phyloP scores from a whole-genome alignment of 1,140 invertebrate species.

The Rhyzopertha dominica region DNA sequence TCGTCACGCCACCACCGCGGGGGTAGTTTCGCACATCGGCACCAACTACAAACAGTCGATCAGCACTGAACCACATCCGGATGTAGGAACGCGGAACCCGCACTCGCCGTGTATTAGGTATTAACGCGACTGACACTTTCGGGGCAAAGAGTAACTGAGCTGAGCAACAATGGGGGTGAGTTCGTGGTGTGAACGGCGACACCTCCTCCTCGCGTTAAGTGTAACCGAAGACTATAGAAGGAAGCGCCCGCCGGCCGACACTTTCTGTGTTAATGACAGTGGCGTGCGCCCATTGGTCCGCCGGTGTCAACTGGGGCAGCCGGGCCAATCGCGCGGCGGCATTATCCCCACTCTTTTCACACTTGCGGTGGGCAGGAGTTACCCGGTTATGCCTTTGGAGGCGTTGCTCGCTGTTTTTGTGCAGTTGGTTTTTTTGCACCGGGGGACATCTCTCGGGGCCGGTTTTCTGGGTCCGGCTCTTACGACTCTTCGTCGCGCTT shows the following conservation, averaged over 20 bases:
- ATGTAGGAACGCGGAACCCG: too few species aligned
- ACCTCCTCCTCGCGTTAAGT: slow-evolving; percentile 40
- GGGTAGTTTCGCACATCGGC: too few species aligned
- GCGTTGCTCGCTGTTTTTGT: slow-evolving; percentile 30
- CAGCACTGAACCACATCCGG: too few species aligned
- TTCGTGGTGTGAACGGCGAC: slow-evolving; percentile 35
- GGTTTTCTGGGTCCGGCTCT: slow-evolving; percentile 1
- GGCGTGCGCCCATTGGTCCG: slow-evolving; percentile 37
- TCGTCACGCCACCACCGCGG: too few species aligned
- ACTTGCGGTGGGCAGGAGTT: slow-evolving; percentile 42
- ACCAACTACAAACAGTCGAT: too few species aligned
- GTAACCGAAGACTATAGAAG: slow-evolving; percentile 42
- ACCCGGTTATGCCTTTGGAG: slow-evolving; percentile 42
- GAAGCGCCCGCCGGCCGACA: slow-evolving; percentile 31
- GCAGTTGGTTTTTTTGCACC: slow-evolving; percentile 1
- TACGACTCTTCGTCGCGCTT: not conserved
- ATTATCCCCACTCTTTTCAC: slow-evolving; percentile 42
- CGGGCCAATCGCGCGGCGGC: slow-evolving; percentile 38
- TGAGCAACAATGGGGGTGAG: slow-evolving; percentile 13
- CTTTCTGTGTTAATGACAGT: slow-evolving; percentile 43
- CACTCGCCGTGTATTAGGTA: too few species aligned
- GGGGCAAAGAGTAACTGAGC: too few species aligned
- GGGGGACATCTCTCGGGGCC: not conserved
- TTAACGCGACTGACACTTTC: too few species aligned
- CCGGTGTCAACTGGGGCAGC: slow-evolving; percentile 28